A percentile compares a stretch with the other conserved stretches of the same genome.
These are phyloP conservation scores for Columba janthina DNA, from an alignment of 2,113 vertebrate species.

Conservation along the genomic window DNA sequence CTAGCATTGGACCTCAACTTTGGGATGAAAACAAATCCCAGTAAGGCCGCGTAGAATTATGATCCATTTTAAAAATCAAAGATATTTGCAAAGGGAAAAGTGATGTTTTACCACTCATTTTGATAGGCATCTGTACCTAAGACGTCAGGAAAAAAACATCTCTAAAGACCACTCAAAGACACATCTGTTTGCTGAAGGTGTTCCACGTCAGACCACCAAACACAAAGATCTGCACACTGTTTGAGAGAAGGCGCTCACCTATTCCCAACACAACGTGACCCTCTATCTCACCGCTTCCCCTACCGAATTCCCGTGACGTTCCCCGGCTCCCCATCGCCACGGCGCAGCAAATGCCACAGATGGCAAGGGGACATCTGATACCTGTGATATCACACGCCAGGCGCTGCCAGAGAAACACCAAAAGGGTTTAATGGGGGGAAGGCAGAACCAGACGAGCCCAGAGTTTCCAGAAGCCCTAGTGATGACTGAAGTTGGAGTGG, in stretches of 20 bases:
- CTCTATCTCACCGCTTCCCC: background rate
- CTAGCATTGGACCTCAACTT: background rate
- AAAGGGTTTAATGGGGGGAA: conserved; percentile 46
- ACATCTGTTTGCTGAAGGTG: background rate
- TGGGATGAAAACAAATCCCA: background rate
- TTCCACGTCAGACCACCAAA: background rate
- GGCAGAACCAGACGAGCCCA: conserved; percentile 16
- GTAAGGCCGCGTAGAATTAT: background rate
- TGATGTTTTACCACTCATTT: background rate
- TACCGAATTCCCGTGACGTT: background rate
- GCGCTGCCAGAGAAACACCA: conserved; percentile 35
- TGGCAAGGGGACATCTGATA: conserved; percentile 21
- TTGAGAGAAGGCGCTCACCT: background rate
- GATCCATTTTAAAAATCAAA: background rate
- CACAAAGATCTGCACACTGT: background rate
- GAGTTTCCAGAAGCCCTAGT: background rate
- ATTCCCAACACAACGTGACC: background rate
- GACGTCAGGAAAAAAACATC: background rate
- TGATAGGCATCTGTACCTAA: background rate
- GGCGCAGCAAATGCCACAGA: background rate
- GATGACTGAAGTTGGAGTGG: background rate
- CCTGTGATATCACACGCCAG: conserved; percentile 9
- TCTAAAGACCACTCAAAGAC: background rate
- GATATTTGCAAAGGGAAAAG: background rate
- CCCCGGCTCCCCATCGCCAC: conserved; percentile 10